A percentile compares a stretch with the other conserved stretches of the same genome.
These are phyloP conservation scores for Elachura formosa DNA, from an alignment of 2,113 vertebrate species.

Conservation along the genomic window DNA sequence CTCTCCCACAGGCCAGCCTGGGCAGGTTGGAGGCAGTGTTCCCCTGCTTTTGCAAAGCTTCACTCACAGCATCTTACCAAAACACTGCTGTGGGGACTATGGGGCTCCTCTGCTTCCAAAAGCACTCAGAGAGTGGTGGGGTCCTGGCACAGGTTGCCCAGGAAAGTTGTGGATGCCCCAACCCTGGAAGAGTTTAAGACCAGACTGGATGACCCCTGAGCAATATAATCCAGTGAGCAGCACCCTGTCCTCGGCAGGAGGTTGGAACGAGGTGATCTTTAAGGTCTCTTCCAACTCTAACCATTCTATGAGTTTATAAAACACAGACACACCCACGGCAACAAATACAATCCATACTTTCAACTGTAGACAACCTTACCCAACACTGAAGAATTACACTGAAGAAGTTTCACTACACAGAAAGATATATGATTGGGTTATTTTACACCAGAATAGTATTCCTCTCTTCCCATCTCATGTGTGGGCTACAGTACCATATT, in stretches of 20 bases:
- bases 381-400: neutral
- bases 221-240: neutral
- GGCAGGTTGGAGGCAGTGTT: neutral
- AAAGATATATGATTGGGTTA: rapidly evolving
- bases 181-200: neutral
- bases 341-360: neutral
- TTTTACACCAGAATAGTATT: neutral
- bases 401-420: neutral
- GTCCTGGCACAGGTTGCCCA: neutral
- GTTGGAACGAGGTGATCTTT: rapidly evolving
- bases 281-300: neutral
- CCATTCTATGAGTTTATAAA: neutral
- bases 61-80: neutral
- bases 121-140: neutral
- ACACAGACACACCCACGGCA: neutral
- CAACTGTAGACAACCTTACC: neutral
- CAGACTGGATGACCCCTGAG: neutral
- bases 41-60: neutral
- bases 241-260: rapidly evolving
- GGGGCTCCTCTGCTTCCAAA: neutral
- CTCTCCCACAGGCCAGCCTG: rapidly evolving
- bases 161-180: neutral
- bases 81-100: neutral
- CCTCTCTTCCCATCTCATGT: neutral
- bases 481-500: neutral